Conservation (phyloP, 2,888 invertebrate genomes). For the Euzophera pinguis region DNA sequence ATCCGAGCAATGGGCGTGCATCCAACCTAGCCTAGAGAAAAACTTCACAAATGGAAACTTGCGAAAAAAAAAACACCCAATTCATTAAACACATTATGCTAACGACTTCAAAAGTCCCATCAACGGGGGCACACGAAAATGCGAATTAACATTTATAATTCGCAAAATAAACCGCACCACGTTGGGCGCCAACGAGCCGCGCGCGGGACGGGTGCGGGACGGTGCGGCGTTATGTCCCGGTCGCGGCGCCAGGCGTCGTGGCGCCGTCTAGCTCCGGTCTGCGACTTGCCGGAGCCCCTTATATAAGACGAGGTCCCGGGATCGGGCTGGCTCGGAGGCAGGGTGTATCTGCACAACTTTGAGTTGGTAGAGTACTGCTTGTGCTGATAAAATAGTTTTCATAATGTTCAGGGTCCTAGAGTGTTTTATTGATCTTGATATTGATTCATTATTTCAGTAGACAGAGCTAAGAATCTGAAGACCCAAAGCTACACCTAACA, state of each 20-base stretch:
- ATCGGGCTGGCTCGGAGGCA: constrained; percentile 17
- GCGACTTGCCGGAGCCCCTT: constrained; percentile 62
- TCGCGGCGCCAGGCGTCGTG: constrained; percentile 77
- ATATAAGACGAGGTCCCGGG: constrained; percentile 44
- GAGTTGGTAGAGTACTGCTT: too few species aligned
- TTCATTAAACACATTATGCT: constrained; percentile 9
- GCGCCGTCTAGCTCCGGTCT: constrained; percentile 70
- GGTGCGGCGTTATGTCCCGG: constrained; percentile 30
- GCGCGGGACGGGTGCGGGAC: constrained; percentile 34
- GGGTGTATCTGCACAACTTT: constrained; percentile 1
- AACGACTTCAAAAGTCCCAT: background rate
- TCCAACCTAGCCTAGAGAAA: too few species aligned
- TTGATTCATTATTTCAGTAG: too few species aligned
- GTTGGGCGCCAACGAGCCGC: constrained; percentile 53
- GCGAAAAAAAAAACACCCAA: constrained; percentile 16
- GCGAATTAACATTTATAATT: background rate
- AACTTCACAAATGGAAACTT: too few species aligned
- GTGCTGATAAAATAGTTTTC: too few species aligned
- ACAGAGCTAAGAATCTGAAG: too few species aligned
- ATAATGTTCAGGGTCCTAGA: too few species aligned
- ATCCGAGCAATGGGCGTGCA: too few species aligned
- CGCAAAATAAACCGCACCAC: constrained; percentile 31
- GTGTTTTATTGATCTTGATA: too few species aligned
- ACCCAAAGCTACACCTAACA: too few species aligned
- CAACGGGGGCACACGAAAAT: background rate